These are phyloP conservation scores for Perizoma affinitatum DNA, from an alignment of 2,888 invertebrate species.

Conservation along the genomic window DNA sequence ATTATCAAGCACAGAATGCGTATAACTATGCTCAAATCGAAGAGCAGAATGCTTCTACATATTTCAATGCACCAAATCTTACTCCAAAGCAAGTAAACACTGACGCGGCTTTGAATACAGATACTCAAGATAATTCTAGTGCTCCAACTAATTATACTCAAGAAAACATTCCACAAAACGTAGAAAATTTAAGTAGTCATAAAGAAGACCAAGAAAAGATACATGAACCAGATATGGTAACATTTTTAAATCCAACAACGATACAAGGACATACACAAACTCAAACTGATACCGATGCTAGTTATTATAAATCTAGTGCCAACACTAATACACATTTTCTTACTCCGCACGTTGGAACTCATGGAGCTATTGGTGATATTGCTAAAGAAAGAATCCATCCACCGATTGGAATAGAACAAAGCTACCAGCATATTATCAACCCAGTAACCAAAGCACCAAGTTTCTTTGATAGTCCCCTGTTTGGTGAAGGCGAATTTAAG, in stretches of 20 bases:
- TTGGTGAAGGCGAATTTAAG: conserved; percentile 1
- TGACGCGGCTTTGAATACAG: conserved; percentile 15
- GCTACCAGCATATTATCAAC: conserved; percentile 4
- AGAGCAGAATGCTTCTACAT: conserved; percentile 36
- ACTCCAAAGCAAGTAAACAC: conserved; percentile 18
- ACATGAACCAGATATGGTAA: conserved; percentile 9
- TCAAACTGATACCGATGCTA: conserved; percentile 4
- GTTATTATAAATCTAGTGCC: conserved; percentile 1
- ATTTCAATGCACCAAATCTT: conserved; percentile 28
- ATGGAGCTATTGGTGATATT: conserved; percentile 24
- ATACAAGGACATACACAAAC: conserved; percentile 13
- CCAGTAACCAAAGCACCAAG: conserved; percentile 2
- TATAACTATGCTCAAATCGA: conserved; percentile 43
- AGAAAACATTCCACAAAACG: conserved; percentile 31
- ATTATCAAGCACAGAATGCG: conserved; percentile 36
- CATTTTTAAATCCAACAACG: conserved; percentile 18
- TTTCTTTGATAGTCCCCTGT: conserved; percentile 12
- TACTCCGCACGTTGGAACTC: conserved; percentile 14
- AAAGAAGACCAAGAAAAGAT: conserved; percentile 10
- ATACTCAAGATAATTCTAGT: conserved; percentile 12
- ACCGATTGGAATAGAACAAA: conserved; percentile 7
- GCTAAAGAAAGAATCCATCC: conserved; percentile 9
- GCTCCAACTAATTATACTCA: conserved; percentile 19
- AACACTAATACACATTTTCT: neutral
- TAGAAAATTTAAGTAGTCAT: conserved; percentile 12